Base-by-base conservation (phyloP, 1,140 invertebrate genomes). In the Phocides pigmalion region DNA sequence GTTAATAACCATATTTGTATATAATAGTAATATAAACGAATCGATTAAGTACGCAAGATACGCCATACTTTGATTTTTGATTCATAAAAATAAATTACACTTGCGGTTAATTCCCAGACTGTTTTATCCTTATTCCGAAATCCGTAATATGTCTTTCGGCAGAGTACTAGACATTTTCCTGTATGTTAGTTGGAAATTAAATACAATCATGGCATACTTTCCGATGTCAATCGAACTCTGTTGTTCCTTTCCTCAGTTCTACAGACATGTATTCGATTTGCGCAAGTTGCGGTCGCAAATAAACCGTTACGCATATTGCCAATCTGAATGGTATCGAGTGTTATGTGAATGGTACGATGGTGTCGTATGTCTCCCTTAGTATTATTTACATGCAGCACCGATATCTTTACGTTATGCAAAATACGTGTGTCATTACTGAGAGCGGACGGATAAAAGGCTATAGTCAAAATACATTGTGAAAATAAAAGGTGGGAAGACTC, bases 301-400 rank as follows among this genome's bases (percentile, higher is more conserved):
- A 64, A 41, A 47, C 63, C 71, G 68, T 61, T 67, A 71, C 68
- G 72, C 73, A 74, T 79, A 75, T 76, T 75, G 75, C 74, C 75
- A 79, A 81, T 76, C 74, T 76, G 25, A 77, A 74, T 78, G 69
- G 68, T 81, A 76, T 81, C 75, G 78, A 72, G 72, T 76, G 74
- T 19, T 50, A 51, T 51, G 49, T 35, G 49, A 51, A 51, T 51
- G 28, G 22, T 51, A 51, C 37, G 37, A 51, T 51, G 49, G 22
- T 51, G 22, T 32, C 49, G 28, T 51, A 51, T 51, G 49, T 51
- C 25, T 51, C 32, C 28, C 49, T 51, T 15, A 37, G 49, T 51
- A 17, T 51, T 32, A 16, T 17, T 51, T 51, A 51, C 49, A 51
- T 37, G 25, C 49, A 37, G 28, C 28, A 51, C 28, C 14, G 28